Conservation (phyloP, 1,140 invertebrate genomes). For the Aphelenchoides besseyi region DNA sequence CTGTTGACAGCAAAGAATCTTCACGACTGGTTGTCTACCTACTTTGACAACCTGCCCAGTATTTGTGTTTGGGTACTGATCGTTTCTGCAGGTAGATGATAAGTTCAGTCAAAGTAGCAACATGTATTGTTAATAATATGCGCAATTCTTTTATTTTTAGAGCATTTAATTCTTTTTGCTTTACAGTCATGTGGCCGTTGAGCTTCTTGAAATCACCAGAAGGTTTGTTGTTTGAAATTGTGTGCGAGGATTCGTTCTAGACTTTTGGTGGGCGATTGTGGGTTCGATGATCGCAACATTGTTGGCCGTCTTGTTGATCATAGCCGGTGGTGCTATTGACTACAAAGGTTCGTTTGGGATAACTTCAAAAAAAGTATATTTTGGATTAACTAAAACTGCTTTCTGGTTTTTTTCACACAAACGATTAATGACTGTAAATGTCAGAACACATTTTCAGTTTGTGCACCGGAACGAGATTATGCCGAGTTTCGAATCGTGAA, state of each 20-base stretch:
- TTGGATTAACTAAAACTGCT: too few species aligned
- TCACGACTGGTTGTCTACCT: constrained; percentile 26
- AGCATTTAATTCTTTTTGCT: not conserved
- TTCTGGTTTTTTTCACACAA: too few species aligned
- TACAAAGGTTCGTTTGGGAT: too few species aligned
- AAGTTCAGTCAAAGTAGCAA: too few species aligned
- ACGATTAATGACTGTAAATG: too few species aligned
- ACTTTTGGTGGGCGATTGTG: constrained; percentile 55
- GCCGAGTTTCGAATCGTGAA: constrained; percentile 12
- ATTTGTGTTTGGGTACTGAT: not conserved
- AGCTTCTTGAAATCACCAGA: not conserved
- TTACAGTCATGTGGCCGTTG: not conserved
- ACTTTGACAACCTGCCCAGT: not conserved
- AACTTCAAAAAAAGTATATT: too few species aligned
- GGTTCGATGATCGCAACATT: constrained; percentile 19
- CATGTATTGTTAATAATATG: too few species aligned
- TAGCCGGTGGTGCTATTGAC: constrained; percentile 16
- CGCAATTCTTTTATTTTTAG: not conserved
- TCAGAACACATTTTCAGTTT: too few species aligned
- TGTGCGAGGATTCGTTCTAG: not conserved
- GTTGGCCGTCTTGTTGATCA: constrained; percentile 17
- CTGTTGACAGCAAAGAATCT: constrained; percentile 69
- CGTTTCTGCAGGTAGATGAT: too few species aligned
- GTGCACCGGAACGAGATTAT: constrained; percentile 4
- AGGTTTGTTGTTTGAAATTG: not conserved